A percentile compares a stretch with the other conserved stretches of the same genome.
These are phyloP conservation scores for Branchinecta lynchi DNA, from an alignment of 1,140 invertebrate genomes.

Conservation along the genomic window DNA sequence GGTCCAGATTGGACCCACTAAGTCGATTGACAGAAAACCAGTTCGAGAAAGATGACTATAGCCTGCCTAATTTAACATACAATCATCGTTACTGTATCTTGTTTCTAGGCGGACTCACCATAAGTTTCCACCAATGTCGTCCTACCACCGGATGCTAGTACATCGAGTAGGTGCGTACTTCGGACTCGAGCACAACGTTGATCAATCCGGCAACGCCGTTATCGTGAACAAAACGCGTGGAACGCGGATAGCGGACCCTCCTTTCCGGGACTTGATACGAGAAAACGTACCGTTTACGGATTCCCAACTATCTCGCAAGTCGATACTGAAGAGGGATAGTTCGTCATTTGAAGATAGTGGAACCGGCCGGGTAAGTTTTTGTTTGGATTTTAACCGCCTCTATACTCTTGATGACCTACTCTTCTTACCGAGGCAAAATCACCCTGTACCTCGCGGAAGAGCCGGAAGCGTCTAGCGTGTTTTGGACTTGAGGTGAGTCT, in stretches of 20 bases:
- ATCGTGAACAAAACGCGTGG: constrained; percentile 62
- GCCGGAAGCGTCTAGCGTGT: too few relatives aligned
- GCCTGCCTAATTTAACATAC: neutral
- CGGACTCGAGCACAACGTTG: constrained; percentile 84
- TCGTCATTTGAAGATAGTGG: constrained; percentile 55
- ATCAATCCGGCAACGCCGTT: constrained; percentile 62
- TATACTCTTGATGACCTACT: too few relatives aligned
- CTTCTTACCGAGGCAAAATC: too few relatives aligned
- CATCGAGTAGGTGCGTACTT: constrained; percentile 83
- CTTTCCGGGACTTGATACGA: constrained; percentile 39
- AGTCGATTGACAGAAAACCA: too few relatives aligned
- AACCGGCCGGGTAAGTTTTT: constrained; percentile 35
- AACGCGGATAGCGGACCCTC: constrained; percentile 50
- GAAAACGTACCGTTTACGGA: constrained; percentile 20
- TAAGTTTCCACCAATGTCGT: constrained; percentile 77
- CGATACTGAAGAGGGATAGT: constrained; percentile 66
- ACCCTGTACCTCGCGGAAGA: too few relatives aligned
- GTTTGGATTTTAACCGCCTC: neutral
- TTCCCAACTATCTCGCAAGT: constrained; percentile 44
- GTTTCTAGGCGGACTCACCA: constrained; percentile 41
- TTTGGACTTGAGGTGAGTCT: too few relatives aligned
- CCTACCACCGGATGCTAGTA: constrained; percentile 86
- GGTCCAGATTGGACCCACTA: too few relatives aligned
- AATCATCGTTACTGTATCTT: neutral
- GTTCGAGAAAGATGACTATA: neutral